phyloP scores from a whole-genome alignment of 1,140 invertebrate genomes.

The Drosophila pallidifrons region DNA sequence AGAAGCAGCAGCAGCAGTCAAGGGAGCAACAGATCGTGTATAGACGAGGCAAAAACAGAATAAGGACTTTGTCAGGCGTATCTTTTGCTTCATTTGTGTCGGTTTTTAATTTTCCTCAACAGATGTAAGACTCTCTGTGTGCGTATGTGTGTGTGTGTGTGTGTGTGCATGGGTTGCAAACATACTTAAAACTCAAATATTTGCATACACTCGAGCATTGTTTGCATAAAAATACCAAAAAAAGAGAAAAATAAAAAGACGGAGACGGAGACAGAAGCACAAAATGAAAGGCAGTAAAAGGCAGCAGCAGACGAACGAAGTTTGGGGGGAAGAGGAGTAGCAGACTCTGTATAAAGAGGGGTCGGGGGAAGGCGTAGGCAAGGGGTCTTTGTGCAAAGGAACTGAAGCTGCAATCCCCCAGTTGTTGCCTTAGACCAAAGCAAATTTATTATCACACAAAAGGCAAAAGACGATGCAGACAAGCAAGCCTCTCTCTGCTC shows the following conservation, averaged over 20 bases:
- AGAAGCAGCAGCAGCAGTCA: neutral
- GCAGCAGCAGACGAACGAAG: slow-evolving; percentile 31
- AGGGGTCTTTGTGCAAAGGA: slow-evolving; percentile 30
- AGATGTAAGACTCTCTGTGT: slow-evolving; percentile 34
- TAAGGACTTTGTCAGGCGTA: slow-evolving; percentile 31
- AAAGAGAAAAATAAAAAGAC: slow-evolving; percentile 46
- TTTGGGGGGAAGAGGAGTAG: neutral
- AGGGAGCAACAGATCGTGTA: neutral
- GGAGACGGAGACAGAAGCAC: slow-evolving; percentile 18
- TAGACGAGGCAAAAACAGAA: neutral
- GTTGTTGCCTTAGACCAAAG: slow-evolving; percentile 75
- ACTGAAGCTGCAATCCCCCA: slow-evolving; percentile 64
- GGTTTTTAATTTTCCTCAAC: slow-evolving; percentile 73
- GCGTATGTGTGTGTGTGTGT: slow-evolving; percentile 29
- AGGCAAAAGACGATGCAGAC: slow-evolving; percentile 61
- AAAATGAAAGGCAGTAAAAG: slow-evolving; percentile 70
- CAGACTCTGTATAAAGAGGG: too few relatives aligned
- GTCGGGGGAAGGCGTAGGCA: neutral
- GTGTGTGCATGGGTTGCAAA: slow-evolving; percentile 60
- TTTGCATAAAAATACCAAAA: slow-evolving; percentile 82
- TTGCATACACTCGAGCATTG: slow-evolving; percentile 82
- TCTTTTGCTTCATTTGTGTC: slow-evolving; percentile 76
- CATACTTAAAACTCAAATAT: slow-evolving; percentile 84
- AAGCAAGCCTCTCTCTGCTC: neutral
- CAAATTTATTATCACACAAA: slow-evolving; percentile 83